Percentiles rank a stretch among this genome's conserved stretches.
phyloP scores from a whole-genome alignment of 2,888 invertebrate species.

The Luffia ferchaultella region DNA sequence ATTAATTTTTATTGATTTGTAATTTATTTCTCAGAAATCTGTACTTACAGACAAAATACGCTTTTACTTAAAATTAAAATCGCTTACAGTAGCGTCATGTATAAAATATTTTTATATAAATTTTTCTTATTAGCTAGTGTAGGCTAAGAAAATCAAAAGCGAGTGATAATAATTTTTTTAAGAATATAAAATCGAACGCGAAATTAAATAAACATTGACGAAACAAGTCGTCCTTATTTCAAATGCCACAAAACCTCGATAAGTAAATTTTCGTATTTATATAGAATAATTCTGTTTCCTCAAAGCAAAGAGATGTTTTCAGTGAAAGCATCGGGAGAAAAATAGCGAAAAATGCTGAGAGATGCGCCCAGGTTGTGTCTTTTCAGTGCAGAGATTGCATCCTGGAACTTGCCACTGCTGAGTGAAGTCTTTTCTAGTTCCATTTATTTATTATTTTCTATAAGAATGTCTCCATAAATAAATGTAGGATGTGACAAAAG shows the following conservation, averaged over 20 bases:
- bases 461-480: too few relatives aligned
- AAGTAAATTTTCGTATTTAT: constrained; percentile 1
- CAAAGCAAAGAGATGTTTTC: not conserved
- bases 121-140: too few relatives aligned
- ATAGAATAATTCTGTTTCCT: not conserved
- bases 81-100: too few relatives aligned
- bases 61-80: too few relatives aligned
- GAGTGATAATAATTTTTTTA: too few relatives aligned
- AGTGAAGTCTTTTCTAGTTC: not conserved
- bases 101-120: too few relatives aligned
- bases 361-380: not conserved
- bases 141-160: too few relatives aligned
- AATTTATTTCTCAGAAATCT: too few relatives aligned
- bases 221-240: not conserved
- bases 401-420: not conserved
- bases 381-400: not conserved
- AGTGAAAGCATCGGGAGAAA: not conserved
- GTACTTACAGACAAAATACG: too few relatives aligned
- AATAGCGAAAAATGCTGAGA: not conserved
- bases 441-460: too few relatives aligned
- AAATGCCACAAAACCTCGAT: not conserved
- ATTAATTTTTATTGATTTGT: too few relatives aligned
- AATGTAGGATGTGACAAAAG: too few relatives aligned
- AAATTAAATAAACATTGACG: not conserved
- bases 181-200: not conserved